phyloP scores from a whole-genome alignment of 2,797 vertebrate species.

The Phoebastria nigripes region DNA sequence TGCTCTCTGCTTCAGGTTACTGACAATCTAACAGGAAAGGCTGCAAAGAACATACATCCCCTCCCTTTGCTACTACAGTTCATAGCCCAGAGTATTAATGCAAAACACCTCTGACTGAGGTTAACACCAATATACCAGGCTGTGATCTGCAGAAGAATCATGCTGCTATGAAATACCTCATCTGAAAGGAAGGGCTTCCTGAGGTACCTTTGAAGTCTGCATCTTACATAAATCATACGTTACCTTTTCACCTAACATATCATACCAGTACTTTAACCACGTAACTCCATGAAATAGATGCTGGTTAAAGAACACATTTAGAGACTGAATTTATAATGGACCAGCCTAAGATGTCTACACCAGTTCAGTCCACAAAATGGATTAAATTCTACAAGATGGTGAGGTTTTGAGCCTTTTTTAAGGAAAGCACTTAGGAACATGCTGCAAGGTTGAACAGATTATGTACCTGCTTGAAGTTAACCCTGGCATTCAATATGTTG shows the following conservation, averaged over 20 bases:
- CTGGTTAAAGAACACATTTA: neutral
- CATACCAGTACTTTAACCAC: neutral
- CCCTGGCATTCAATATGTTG: neutral
- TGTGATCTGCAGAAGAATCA: neutral
- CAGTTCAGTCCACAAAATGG: neutral
- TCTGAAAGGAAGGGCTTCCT: no score
- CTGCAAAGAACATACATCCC: neutral
- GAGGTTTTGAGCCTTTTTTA: neutral
- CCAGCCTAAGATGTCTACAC: neutral
- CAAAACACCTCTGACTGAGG: neutral
- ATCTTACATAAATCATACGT: neutral
- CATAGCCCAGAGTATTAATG: neutral
- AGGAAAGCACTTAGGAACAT: neutral
- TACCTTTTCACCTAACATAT: neutral
- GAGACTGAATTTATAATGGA: neutral
- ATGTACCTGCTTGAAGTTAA: neutral
- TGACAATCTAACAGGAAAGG: neutral
- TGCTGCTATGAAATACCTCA: neutral
- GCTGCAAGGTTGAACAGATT: neutral
- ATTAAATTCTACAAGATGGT: neutral
- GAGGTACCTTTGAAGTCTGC: no score
- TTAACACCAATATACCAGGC: neutral
- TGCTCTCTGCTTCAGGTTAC: neutral
- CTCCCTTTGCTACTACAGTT: neutral
- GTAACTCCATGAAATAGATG: neutral